Base-by-base conservation (phyloP, 1,140 invertebrate species). In the Grapholita molesta region DNA sequence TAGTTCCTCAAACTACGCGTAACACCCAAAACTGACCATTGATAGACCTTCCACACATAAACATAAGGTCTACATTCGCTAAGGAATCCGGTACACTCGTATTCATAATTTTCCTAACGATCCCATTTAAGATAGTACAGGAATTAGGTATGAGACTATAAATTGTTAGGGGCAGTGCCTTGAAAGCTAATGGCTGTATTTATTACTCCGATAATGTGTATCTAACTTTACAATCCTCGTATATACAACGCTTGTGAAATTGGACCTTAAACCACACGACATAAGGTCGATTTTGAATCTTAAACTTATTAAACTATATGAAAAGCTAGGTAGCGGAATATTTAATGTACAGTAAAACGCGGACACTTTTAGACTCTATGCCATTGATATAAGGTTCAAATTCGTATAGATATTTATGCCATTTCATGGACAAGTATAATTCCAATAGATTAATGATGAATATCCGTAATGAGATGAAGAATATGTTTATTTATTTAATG, bases 141-240 rank as follows among this genome's bases (percentile, higher is more conserved):
- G 52, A 53, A 53, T 53, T 53, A 53, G 23, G 52, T 23, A 53
- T 53, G 52, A 53, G 23, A 53, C 23, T 11, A 53, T 53, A 53
- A 53, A 53, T 53, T 6, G 9, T 53, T 53, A 21, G 52, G 52
- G 52, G 52, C 52, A 53, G 52, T 53, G 52, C 52, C 52, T 53
- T 53, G 52, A 53, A 53, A 53, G 52, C 52, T 53, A 53, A 23
- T 21, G 23, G 24, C 18, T 23, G 9, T 25, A 53, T 53, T 53
- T 53, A 53, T 53, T 53, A 24, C 52, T 53, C 1, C 9, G 52
- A 53, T 53, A 53, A 53, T 53, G 23, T 35, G 12, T 12, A 35
- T 2, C 33, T 12, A 35, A 35, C 11, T 35, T 35, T 35, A 11
- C 6, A 35, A 35, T 12, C 7, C 33, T 35, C 33, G 6, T 35